Percentiles rank a stretch among this genome's conserved stretches.
Conservation (phyloP, 1,140 invertebrate species). For the Drosophila auraria region DNA sequence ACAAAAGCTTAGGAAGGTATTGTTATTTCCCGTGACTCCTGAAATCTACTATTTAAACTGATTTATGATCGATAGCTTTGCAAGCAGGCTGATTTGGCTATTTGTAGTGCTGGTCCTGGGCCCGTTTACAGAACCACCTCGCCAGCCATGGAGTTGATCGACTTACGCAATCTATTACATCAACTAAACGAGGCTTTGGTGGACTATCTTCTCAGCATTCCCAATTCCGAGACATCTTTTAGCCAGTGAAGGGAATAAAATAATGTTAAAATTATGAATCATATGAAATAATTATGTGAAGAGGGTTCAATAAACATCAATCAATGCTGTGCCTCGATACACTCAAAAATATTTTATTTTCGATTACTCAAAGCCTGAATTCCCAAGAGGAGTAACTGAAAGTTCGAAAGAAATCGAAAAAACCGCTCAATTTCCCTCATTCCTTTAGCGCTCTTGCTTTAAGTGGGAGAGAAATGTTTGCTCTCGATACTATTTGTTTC, state of each 20-base stretch:
- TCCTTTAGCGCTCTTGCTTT: no score
- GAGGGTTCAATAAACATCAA: neutral
- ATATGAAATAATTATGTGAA: neutral
- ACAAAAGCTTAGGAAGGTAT: neutral
- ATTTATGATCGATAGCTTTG: conserved; percentile 11
- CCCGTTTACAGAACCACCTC: conserved; percentile 31
- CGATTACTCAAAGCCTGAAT: no score
- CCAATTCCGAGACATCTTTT: neutral
- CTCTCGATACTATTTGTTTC: no score
- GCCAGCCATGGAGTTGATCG: conserved; percentile 49
- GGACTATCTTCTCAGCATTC: conserved; percentile 29
- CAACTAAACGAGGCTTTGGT: conserved; percentile 49
- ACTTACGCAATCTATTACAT: conserved; percentile 23
- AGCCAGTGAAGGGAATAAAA: neutral
- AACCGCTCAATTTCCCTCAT: no score
- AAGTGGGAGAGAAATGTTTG: neutral
- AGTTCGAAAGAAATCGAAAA: no score
- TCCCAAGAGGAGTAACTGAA: no score
- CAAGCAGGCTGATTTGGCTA: conserved; percentile 12
- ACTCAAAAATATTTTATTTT: no score
- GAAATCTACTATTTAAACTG: neutral
- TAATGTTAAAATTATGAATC: neutral
- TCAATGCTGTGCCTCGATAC: neutral
- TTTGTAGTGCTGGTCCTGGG: conserved; percentile 12
- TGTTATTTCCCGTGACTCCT: no score